Evolutionary conservation across 1,140 invertebrate genomes (phyloP), one percentile per base, ranked within the genome.

Genomic region (Monomorium pharaonis): DNA sequence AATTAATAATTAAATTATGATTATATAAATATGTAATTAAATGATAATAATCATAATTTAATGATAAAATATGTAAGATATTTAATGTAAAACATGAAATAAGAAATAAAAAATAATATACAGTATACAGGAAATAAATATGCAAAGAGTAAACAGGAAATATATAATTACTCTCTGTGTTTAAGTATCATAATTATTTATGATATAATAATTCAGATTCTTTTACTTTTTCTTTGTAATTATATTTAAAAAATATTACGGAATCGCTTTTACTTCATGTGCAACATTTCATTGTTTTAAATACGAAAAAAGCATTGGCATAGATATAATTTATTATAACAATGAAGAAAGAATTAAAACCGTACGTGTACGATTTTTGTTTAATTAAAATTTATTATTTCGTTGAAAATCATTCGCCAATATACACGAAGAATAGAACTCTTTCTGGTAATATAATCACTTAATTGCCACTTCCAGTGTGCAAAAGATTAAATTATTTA

Each of bases 401-500:
- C 21, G 60, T 58, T 58, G 30, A 58, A n/a, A n/a, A n/a, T 30
- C 24, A 42, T 75, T 42, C 14, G 10, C 60, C 60, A 65, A 63
- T 63, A 33, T 33, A 12, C 1, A 21, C 4, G 33, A 21, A 37
- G 4, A 65, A n/a, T 42, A 42, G n/a, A 65, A 37, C 33, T n/a
- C 2, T 33, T 63, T 63, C 30, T 12, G 30, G 30, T 75, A 63
- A 77, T 62, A 10, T 47, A 33, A 5, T 12, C 42, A 44, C 37
- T 33, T 63, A 63, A 77, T 49, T 62, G 75, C 24, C 27, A 63
- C 42, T 70, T 51, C 0, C 9, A 30, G 14, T 70, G 63, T 70
- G 63, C 49, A 80, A 70, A 56, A 56, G 33, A 16, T 80, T 80
- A 80, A 80, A 80, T 67, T 44, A 69, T 80, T 56, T 56, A 70